phyloP scores from a whole-genome alignment of 2,113 vertebrate species.

The Clarias gariepinus region DNA sequence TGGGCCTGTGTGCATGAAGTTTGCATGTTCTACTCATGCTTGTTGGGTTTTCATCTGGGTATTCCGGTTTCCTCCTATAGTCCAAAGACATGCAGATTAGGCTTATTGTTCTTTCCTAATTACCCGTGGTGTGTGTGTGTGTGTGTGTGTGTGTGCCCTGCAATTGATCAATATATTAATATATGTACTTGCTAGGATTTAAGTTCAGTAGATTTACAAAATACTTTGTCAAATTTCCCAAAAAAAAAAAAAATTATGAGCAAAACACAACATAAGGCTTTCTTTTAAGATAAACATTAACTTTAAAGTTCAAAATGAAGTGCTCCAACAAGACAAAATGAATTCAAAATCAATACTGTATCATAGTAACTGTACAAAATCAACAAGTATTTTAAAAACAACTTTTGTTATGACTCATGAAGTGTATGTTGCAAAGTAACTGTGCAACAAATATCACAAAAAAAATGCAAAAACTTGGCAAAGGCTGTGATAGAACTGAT shows the following conservation, averaged over 20 bases:
- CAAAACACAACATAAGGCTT: background rate
- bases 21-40: too few species aligned
- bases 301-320: background rate
- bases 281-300: background rate
- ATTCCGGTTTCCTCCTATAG: too few species aligned
- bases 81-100: too few species aligned
- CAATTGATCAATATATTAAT: background rate
- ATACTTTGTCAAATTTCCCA: background rate
- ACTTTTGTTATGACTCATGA: background rate
- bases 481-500: background rate
- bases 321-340: background rate
- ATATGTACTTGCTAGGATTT: background rate
- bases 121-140: too few species aligned
- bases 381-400: background rate
- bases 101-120: too few species aligned
- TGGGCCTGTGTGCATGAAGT: too few species aligned
- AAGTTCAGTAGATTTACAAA: background rate
- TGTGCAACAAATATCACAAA: background rate
- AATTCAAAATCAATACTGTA: background rate
- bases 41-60: too few species aligned
- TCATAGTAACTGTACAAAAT: too few species aligned
- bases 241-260: background rate
- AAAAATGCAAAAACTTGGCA: background rate
- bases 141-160: too few species aligned
- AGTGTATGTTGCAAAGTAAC: background rate